phyloP scores from a whole-genome alignment of 1,140 invertebrate genomes.

The Colletes latitarsis region DNA sequence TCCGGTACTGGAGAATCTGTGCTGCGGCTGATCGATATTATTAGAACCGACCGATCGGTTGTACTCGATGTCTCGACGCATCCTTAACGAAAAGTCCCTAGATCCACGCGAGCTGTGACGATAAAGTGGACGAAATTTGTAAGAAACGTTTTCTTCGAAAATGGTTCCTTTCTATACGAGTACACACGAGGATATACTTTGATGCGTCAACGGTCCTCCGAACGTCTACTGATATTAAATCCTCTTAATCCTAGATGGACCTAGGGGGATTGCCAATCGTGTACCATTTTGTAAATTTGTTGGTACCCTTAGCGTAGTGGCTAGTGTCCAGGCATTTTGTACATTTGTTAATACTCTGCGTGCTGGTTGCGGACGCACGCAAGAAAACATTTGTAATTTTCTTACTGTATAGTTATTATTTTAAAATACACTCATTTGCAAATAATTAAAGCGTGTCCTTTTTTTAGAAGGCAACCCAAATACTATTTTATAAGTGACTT shows the following conservation, averaged over 20 bases:
- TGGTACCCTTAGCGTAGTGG: not conserved
- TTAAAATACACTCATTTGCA: constrained; percentile 37
- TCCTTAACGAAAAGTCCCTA: not conserved
- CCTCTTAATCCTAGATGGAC: not conserved
- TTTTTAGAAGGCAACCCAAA: not conserved
- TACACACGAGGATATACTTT: not conserved
- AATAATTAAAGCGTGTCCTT: not conserved
- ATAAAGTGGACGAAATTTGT: not conserved
- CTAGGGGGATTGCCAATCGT: not conserved
- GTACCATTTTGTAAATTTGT: constrained; percentile 21
- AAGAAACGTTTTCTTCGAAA: not conserved
- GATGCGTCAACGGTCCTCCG: not conserved
- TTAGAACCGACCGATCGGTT: not conserved
- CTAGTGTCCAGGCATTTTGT: constrained; percentile 16
- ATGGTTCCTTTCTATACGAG: constrained; percentile 11
- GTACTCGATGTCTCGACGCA: not conserved
- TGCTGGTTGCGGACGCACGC: not conserved
- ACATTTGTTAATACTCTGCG: constrained; percentile 41
- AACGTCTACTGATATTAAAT: not conserved
- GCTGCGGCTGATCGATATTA: constrained; percentile 31
- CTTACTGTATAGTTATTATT: constrained; percentile 46
- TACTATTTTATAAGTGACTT: too few species aligned
- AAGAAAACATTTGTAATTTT: constrained; percentile 34
- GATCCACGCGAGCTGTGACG: not conserved
- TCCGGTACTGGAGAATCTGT: constrained; percentile 53